Evolutionary conservation across 92 coral and sea anemone genomes (phyloP).

Genomic region (Actinernus sp.): DNA sequence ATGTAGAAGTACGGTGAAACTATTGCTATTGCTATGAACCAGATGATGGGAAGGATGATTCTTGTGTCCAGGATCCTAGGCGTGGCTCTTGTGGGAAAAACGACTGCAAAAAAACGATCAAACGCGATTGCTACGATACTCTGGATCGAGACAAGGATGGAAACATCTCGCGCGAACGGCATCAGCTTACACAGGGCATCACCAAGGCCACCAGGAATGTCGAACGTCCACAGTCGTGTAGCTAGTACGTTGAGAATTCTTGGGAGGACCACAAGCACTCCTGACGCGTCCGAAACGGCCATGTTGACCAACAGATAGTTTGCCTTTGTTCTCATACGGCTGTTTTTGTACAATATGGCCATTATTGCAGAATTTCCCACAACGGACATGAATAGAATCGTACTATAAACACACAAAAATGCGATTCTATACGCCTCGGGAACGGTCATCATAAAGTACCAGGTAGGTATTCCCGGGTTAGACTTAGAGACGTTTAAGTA

Average conservation of each 20-base stretch:
- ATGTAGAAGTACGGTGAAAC: background rate
- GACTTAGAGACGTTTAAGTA: too few species aligned
- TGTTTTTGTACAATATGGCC: background rate
- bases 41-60: conserved; percentile 8
- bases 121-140: conserved; percentile 16
- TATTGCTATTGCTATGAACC: background rate
- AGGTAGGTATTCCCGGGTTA: too few species aligned
- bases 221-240: background rate
- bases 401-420: background rate
- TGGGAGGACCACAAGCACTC: background rate
- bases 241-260: background rate
- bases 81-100: background rate
- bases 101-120: conserved; percentile 18
- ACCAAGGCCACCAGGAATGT: background rate
- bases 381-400: background rate
- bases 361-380: background rate
- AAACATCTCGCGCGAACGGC: conserved; percentile 27
- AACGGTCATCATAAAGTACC: too few species aligned
- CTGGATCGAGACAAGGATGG: conserved; percentile 3
- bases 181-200: conserved; percentile 41
- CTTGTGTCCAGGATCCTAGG: background rate
- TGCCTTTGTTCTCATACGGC: background rate
- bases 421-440: background rate
- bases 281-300: background rate
- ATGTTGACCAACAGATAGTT: background rate